A percentile compares a stretch with the other conserved stretches of the same genome.
These are phyloP conservation scores for Galago senegalensis DNA, from an alignment of 2,797 vertebrate species.

Conservation along the genomic window DNA sequence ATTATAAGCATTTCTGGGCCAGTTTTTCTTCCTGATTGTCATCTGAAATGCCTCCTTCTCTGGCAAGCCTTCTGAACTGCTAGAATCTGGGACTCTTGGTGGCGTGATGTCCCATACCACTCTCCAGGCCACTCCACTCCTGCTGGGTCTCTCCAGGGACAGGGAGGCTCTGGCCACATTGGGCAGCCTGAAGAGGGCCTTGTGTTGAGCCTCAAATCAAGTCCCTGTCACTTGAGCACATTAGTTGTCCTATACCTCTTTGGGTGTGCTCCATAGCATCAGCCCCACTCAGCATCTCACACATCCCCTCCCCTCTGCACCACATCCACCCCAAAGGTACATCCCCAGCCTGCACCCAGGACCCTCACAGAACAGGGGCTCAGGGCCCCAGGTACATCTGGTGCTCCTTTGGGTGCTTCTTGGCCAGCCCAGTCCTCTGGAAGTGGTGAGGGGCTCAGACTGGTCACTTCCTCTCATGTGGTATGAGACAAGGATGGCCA, in stretches of 20 bases:
- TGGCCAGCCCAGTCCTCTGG: background rate
- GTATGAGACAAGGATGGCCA: background rate
- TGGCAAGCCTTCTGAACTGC: background rate
- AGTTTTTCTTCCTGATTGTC: background rate
- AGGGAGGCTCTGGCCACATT: background rate
- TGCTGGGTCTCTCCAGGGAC: background rate
- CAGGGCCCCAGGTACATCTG: fast-evolving
- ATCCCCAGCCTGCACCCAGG: background rate
- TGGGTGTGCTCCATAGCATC: background rate
- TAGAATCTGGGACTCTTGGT: background rate
- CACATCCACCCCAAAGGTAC: background rate
- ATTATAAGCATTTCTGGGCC: background rate
- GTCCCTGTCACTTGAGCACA: background rate
- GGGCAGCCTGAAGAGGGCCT: background rate
- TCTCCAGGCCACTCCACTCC: background rate
- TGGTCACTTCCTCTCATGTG: too few relatives aligned
- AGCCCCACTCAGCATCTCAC: background rate
- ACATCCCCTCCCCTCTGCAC: too few relatives aligned
- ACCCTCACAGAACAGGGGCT: background rate
- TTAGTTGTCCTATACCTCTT: background rate
- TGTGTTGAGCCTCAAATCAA: background rate
- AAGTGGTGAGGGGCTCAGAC: background rate
- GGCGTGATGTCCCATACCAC: fast-evolving
- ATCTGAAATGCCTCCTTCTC: background rate
- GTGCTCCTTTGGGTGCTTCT: background rate